These are phyloP conservation scores for Aquatica leii DNA, from an alignment of 2,888 invertebrate genomes.

Conservation along the genomic window DNA sequence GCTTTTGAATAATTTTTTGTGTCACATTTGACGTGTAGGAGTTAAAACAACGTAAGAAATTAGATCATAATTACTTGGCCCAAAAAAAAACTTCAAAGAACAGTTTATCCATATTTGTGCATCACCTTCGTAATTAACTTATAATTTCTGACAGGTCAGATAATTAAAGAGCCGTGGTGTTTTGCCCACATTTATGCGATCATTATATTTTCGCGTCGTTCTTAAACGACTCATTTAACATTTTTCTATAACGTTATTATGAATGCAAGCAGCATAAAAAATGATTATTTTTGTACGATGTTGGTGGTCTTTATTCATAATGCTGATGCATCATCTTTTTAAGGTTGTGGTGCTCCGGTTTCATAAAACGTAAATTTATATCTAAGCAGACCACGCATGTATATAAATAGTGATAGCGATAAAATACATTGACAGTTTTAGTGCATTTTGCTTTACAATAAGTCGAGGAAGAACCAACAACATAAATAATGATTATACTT, in stretches of 20 bases:
- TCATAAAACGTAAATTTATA: constrained; percentile 21
- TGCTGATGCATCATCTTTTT: constrained; percentile 18
- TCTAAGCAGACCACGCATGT: constrained; percentile 18
- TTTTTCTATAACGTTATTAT: too few relatives aligned
- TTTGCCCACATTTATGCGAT: constrained; percentile 12
- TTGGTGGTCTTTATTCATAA: constrained; percentile 28
- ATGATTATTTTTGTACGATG: constrained; percentile 16
- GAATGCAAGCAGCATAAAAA: background rate
- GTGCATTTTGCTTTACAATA: constrained; percentile 13
- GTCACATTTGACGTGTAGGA: constrained; percentile 28
- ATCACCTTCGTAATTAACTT: constrained; percentile 28
- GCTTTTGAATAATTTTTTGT: constrained; percentile 25
- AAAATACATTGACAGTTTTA: constrained; percentile 25
- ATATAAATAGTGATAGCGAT: constrained; percentile 19
- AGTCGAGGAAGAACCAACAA: background rate
- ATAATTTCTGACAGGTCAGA: constrained; percentile 24
- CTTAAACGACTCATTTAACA: too few relatives aligned
- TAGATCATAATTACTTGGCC: constrained; percentile 30
- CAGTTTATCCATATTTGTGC: constrained; percentile 28
- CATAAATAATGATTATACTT: constrained; percentile 9
- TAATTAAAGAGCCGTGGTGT: constrained; percentile 21
- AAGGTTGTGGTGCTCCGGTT: constrained; percentile 25
- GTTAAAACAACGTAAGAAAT: constrained; percentile 28
- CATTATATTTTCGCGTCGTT: background rate
- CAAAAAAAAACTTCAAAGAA: constrained; percentile 25